Base-by-base conservation (phyloP, 64 coral and sea anemone species). In the Porites australiensis region DNA sequence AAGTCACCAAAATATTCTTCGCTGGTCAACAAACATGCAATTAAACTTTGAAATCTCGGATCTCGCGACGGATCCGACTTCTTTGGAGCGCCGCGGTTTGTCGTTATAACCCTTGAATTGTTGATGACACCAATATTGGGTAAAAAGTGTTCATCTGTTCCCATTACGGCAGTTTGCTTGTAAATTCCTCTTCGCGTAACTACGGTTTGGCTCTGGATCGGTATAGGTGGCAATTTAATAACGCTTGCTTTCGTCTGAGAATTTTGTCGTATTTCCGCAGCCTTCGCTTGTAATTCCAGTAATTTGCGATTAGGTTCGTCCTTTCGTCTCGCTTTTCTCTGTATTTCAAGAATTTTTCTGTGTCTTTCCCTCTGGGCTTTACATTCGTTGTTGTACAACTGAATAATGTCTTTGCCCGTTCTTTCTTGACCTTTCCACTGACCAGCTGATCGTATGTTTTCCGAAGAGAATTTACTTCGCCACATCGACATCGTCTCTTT, bases 1-100 rank as follows among this genome's bases (percentile, higher is more conserved):
- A 91, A 59, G 66, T 91, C 77, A 2, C 79, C 69, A 58, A 73
- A 91, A 62, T 82, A 58, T 72, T 61, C 68, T 18, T 57, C 57
- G 52, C 70, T 83, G 3, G 51, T 58, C 58, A 91, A 74, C 44
- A 91, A 83, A 51, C 22, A 72, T 61, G 89, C 83, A 63, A 91
- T 73, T 46, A 91, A 73, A 65, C 89, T 44, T 58, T 72, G 54
- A 63, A 91, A 91, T 19, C 89, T 27, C 74, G 89, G 89, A 83
- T 91, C 89, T 22, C 79, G 20, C 2, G 81, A 58, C 18, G 89
- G 89, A 4, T 80, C 77, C 15, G 18, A 8, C 13, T 68, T 37
- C 13, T 15, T 16, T 52, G 7, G 45, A 18, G 8, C 18, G 16
- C 44, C 19, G 5, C 18, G 60, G 27, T 37, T 37, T 3, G 5